Evolutionary conservation across 2,888 invertebrate genomes (phyloP), one percentile per base, ranked within the genome.

Genomic region (Lamellibrachia columna): DNA sequence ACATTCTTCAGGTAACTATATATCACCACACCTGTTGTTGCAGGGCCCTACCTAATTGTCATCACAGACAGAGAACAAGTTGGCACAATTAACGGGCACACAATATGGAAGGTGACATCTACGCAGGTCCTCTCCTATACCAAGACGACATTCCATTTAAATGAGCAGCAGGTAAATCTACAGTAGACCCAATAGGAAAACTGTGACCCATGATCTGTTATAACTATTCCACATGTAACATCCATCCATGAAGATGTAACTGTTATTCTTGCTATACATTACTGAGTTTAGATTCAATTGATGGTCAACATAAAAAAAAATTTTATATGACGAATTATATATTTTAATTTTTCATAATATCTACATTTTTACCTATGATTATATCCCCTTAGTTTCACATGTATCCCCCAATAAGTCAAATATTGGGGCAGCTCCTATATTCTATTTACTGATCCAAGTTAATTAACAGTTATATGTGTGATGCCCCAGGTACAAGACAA

Each of bases 31-130:
- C 40, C 92, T 75, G 22, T 90, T 92, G 53, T 99, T 93, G 98
- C 98, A 93, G 99, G 99, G 92, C 97, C 98, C 92, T 99, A 99
- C 96, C 97, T 99, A 93, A 97, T 99, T 93, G 98, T 99, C 15
- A 98, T 98, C 94, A 99, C 99, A 52, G 98, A 98, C 95, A 98
- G 98, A 93, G 97, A 98, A 97, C 97, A 98, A 97, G 97, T 99
- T 90, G 99, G 99, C 52, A 95, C 96, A 60, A 95, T 96, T 9
- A 93, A 94, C 90, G 96, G 96, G 0, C 95, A 96, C 93, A 93
- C 95, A 9, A 95, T 97, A 93, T 97, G 96, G 96, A 95, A 95
- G 93, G 95, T 96, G 52, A 94, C 95, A 7, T 95, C 95, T 40
- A 96, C 97, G 53, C 97, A 97, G 92, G 93, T 96, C 52, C 95